phyloP scores from a whole-genome alignment of 1,140 invertebrate species.

The Drosophila nikananu region DNA sequence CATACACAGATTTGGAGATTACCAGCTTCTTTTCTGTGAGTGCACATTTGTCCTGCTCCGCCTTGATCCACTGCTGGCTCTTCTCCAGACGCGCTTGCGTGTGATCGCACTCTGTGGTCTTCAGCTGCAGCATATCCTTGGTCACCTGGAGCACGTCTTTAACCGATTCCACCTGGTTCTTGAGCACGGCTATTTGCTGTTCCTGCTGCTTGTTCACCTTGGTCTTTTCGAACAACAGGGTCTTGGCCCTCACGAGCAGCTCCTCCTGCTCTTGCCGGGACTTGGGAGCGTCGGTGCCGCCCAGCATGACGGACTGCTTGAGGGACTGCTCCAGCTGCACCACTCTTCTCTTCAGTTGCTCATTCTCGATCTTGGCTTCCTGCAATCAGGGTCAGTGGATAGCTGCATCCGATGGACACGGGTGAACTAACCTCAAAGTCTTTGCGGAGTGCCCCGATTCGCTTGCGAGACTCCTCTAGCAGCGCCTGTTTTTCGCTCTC shows the following conservation, averaged over 20 bases:
- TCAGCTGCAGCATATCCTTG: constrained; percentile 91
- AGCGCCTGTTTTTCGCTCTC: constrained; percentile 83
- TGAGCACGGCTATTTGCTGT: constrained; percentile 90
- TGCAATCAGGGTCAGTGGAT: constrained; percentile 16
- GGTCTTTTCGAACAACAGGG: constrained; percentile 89
- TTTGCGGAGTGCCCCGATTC: constrained; percentile 78
- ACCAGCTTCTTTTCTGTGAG: constrained; percentile 89
- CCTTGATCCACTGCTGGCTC: constrained; percentile 89
- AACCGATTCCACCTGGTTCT: constrained; percentile 89
- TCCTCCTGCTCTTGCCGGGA: constrained; percentile 86
- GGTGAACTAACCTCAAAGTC: constrained; percentile 82
- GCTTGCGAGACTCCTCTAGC: constrained; percentile 78
- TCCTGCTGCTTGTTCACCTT: constrained; percentile 91
- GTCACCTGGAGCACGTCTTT: constrained; percentile 92
- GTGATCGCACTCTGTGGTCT: constrained; percentile 91
- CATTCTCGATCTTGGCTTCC: constrained; percentile 72
- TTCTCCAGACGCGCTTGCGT: constrained; percentile 89
- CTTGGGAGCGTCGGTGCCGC: constrained; percentile 76
- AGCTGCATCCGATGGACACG: not conserved
- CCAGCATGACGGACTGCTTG: constrained; percentile 78
- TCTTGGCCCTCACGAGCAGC: constrained; percentile 87
- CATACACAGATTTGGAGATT: constrained; percentile 89
- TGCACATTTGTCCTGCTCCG: constrained; percentile 89
- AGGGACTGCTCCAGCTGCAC: constrained; percentile 76
- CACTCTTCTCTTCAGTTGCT: constrained; percentile 68